A percentile compares a stretch with the other conserved stretches of the same genome.
Evolutionary conservation across 2,888 invertebrate genomes (phyloP).

Genomic region (Chymomyza procnemis): DNA sequence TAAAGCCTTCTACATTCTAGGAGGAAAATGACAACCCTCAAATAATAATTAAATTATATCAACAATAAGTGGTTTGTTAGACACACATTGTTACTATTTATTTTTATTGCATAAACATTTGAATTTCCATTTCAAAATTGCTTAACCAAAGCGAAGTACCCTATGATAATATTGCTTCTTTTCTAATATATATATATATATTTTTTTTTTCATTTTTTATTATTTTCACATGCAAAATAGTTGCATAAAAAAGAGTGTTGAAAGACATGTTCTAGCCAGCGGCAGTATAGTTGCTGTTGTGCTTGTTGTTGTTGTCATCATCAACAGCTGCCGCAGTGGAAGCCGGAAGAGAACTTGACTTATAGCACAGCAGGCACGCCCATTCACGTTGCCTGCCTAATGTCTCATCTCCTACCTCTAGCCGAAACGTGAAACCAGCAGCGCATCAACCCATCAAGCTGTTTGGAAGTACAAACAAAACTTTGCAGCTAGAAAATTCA

Average conservation of each 20-base stretch:
- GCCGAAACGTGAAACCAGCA: background rate
- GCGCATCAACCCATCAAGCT: background rate
- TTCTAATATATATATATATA: too few species aligned
- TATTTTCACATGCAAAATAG: conserved; percentile 63
- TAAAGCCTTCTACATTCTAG: too few species aligned
- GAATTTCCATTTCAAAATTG: too few species aligned
- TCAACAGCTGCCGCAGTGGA: conserved; percentile 29
- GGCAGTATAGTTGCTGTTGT: conserved; percentile 35
- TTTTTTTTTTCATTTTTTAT: conserved; percentile 2
- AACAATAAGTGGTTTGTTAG: too few species aligned
- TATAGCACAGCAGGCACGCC: conserved; percentile 31
- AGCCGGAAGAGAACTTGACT: conserved; percentile 76
- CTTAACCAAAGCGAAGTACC: background rate
- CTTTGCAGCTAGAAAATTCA: conserved; percentile 33
- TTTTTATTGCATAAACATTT: too few species aligned
- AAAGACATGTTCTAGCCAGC: conserved; percentile 51
- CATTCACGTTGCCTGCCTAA: background rate
- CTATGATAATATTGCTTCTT: background rate
- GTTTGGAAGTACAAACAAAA: conserved; percentile 32
- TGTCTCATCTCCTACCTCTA: background rate
- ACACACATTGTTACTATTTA: too few species aligned
- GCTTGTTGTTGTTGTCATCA: conserved; percentile 38
- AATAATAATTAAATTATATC: too few species aligned
- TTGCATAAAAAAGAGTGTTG: conserved; percentile 64
- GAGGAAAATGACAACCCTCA: too few species aligned